These are phyloP conservation scores for Ceratothoa steindachneri DNA, from an alignment of 2,888 invertebrate genomes.

Conservation along the genomic window DNA sequence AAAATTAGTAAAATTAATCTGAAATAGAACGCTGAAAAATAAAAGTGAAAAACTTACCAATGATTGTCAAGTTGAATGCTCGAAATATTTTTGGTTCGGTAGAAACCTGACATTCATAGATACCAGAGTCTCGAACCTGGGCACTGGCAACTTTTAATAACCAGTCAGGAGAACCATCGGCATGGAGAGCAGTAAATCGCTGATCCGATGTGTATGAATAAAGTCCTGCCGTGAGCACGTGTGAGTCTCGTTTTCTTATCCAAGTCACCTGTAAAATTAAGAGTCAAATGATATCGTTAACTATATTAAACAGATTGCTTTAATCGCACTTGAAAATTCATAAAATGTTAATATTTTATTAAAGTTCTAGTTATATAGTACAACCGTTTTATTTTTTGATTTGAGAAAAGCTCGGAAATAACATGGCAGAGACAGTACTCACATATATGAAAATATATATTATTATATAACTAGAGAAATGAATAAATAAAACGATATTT, in stretches of 20 bases:
- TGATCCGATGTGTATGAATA: slow-evolving; percentile 71
- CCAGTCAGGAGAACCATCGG: slow-evolving; percentile 70
- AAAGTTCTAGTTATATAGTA: neutral
- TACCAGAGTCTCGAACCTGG: slow-evolving; percentile 65
- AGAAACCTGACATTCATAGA: slow-evolving; percentile 73
- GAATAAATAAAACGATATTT: no score
- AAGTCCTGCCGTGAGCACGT: slow-evolving; percentile 68
- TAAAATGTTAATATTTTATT: neutral
- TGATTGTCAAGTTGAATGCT: slow-evolving; percentile 69
- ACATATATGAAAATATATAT: no score
- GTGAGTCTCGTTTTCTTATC: slow-evolving; percentile 77
- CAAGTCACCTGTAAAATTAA: slow-evolving; percentile 73
- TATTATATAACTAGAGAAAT: no score
- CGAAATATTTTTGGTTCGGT: slow-evolving; percentile 74
- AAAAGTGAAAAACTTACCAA: slow-evolving; percentile 72
- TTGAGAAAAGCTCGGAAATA: no score
- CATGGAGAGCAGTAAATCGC: slow-evolving; percentile 66
- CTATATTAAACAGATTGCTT: no score
- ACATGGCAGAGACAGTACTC: no score
- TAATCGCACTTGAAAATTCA: neutral
- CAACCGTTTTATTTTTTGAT: neutral
- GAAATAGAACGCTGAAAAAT: no score
- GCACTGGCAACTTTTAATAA: slow-evolving; percentile 67
- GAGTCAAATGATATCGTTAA: neutral
- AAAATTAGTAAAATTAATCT: no score